Evolutionary conservation across 2,888 invertebrate genomes (phyloP).

Genomic region (Netelia fuscicornis): DNA sequence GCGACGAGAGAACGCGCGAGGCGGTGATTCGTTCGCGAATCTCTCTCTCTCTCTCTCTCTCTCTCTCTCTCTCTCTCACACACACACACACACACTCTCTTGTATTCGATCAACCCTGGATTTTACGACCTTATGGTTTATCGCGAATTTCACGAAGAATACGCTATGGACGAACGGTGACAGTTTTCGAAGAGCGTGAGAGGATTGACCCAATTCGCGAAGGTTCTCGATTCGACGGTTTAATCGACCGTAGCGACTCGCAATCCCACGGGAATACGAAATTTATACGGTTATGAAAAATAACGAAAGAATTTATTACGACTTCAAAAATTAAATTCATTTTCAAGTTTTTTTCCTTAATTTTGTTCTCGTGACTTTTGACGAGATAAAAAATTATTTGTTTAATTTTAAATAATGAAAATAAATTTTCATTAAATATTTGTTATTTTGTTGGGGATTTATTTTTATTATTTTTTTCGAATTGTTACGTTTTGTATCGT

Average conservation of each 20-base stretch:
- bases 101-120: constrained; percentile 52
- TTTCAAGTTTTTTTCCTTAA: no score
- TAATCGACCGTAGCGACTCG: constrained; percentile 27
- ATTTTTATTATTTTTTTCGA: no score
- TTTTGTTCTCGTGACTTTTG: no score
- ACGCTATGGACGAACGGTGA: constrained; percentile 21
- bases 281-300: constrained; percentile 3
- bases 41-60: background rate
- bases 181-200: background rate
- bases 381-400: no score
- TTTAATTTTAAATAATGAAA: no score
- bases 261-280: constrained; percentile 4
- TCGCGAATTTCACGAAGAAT: constrained; percentile 39
- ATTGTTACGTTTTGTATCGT: no score
- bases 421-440: no score
- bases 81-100: no score
- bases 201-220: constrained; percentile 43
- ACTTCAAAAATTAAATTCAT: no score
- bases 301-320: no score
- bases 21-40: background rate
- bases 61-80: no score
- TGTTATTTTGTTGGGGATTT: no score
- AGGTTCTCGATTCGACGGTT: constrained; percentile 15
- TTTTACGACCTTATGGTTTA: constrained; percentile 59
- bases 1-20: background rate